Base-by-base conservation (phyloP, 1,140 invertebrate species). In the Cardiocondyla obscurior region DNA sequence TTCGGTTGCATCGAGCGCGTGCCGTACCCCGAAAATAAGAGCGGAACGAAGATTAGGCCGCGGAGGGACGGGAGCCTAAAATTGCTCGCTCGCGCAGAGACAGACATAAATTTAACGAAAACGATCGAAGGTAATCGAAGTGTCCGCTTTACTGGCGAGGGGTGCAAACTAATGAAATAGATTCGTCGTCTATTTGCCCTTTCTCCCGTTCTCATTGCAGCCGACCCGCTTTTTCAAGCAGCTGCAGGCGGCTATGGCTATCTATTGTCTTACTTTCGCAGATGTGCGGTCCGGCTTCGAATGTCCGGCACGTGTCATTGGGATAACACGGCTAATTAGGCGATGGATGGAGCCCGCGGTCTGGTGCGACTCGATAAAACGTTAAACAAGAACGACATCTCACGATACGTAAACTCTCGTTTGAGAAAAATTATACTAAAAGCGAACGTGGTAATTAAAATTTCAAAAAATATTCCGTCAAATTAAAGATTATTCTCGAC, bases 211-310 rank as follows among this genome's bases (percentile, higher is more conserved):
- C 28, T 42, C 22, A 3, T 19, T 55, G 22, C 16, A 44, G 60
- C 28, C 33, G 12, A 46, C 39, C 42, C 60, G 14, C 58, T 74
- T 72, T 69, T 67, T 39, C 51, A 84, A 81, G 82, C 86, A 87
- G 86, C 86, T 87, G 86, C 86, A 86, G 33, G 67, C 49, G n/a
- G 8, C 58, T 84, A 74, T 83, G n/a, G 8, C 58, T 84, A 74
- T 83, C 81, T 84, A 86, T 87, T 86, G 86, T 86, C 83, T 87
- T 83, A 86, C 42, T 87, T 87, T 86, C 82, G 86, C 85, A 87
- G 86, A 87, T 87, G 86, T 65, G 81, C 85, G 67, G 42, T 85
- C 46, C 30, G 42, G 36, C 33, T 51, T 65, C 46, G 51, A 85
- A 87, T 70, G 58, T 49, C 70, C 58, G 62, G 83, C 84, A 62